Conservation (phyloP, 2,888 invertebrate genomes). For the Andrena bucephala region DNA sequence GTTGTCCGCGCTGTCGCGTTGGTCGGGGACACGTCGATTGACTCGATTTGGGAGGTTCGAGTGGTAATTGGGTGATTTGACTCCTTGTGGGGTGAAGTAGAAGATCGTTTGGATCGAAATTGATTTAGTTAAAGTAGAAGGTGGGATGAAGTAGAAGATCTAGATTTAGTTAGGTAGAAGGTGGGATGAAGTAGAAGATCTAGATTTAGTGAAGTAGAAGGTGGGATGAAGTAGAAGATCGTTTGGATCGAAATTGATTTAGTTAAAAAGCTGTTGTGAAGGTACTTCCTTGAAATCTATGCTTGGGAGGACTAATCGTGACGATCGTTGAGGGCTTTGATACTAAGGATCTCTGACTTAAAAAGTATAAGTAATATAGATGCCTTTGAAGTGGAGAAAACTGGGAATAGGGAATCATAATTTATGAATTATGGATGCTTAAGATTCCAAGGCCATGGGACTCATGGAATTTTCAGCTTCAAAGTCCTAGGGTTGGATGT, state of each 20-base stretch:
- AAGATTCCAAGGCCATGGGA: too few species aligned
- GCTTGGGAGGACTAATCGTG: too few species aligned
- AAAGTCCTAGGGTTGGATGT: too few species aligned
- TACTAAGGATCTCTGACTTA: too few species aligned
- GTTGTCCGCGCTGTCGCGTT: slow-evolving; percentile 4
- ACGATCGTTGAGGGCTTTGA: too few species aligned
- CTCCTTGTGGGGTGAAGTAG: not conserved
- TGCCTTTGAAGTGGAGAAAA: not conserved
- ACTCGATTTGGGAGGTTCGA: not conserved
- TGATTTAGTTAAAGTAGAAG: not conserved
- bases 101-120: not conserved
- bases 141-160: too few species aligned
- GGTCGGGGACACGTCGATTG: slow-evolving; percentile 28
- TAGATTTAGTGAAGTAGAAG: not conserved
- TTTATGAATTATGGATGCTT: too few species aligned
- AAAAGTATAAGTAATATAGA: not conserved
- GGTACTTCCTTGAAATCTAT: not conserved
- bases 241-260: not conserved
- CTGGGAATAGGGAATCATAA: not conserved
- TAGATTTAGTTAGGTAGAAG: too few species aligned
- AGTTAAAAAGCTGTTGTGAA: not conserved
- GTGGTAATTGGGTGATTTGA: not conserved
- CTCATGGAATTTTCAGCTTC: too few species aligned
- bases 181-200: too few species aligned
- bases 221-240: not conserved